These are phyloP conservation scores for Gallinago paraguaiae DNA, from an alignment of 2,113 vertebrate species.

Conservation along the genomic window DNA sequence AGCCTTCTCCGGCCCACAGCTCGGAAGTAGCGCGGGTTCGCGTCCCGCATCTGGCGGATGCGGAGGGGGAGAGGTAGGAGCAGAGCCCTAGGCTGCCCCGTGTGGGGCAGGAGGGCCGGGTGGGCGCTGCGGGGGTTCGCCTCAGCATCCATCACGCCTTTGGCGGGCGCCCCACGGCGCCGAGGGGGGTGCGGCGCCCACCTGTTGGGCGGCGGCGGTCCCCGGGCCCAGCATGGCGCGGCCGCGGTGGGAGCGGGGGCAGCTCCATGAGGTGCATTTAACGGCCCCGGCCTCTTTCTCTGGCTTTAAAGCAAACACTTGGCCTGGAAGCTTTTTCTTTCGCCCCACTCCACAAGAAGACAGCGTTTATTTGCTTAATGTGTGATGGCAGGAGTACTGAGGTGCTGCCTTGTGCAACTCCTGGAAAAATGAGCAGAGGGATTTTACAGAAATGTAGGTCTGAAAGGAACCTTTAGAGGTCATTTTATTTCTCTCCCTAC, in stretches of 20 bases:
- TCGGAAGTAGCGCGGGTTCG: neutral
- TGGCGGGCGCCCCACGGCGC: neutral
- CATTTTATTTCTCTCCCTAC: rapidly evolving
- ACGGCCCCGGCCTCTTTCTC: rapidly evolving
- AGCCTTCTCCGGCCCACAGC: too few relatives aligned
- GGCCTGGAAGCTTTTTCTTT: neutral
- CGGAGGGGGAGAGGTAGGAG: too few relatives aligned
- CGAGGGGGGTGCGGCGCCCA: neutral
- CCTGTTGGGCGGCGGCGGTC: neutral
- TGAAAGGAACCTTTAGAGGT: neutral
- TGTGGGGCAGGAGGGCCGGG: neutral
- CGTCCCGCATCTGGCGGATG: neutral
- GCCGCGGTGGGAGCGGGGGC: neutral
- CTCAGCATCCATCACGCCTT: neutral
- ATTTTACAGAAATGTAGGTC: neutral
- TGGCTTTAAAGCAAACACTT: too few relatives aligned
- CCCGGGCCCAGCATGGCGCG: rapidly evolving
- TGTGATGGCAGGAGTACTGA: rapidly evolving
- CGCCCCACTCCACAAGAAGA: too few relatives aligned
- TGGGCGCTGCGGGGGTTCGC: neutral
- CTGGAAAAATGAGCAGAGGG: rapidly evolving
- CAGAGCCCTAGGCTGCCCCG: too few relatives aligned
- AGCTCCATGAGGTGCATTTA: rapidly evolving
- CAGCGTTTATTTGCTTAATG: neutral
- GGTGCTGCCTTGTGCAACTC: neutral